Conservation (phyloP, 2,888 invertebrate genomes). For the Caenorhabditis uteleia region DNA sequence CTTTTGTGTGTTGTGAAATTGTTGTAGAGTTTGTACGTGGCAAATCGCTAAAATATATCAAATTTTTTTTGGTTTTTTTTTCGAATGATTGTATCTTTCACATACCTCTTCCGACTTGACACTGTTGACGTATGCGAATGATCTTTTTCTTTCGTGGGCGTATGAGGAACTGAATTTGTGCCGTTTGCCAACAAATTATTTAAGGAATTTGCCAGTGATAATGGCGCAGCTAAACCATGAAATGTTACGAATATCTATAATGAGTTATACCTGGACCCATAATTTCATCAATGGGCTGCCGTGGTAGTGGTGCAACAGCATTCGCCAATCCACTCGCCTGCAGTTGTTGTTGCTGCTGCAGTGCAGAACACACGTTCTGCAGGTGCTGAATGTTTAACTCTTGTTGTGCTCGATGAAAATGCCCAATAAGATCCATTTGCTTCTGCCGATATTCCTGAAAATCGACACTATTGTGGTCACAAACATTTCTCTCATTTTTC, state of each 20-base stretch:
- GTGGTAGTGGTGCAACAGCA: neutral
- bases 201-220: constrained; percentile 39
- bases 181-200: constrained; percentile 39
- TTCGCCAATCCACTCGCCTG: constrained; percentile 5
- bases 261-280: constrained; percentile 19
- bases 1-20: constrained; percentile 66
- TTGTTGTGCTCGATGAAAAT: constrained; percentile 53
- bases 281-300: neutral
- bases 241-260: too few relatives aligned
- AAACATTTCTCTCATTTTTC: too few relatives aligned
- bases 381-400: constrained; percentile 52
- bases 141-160: constrained; percentile 43
- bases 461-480: neutral
- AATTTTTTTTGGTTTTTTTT: too few relatives aligned
- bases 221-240: constrained; percentile 26
- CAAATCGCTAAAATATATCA: constrained; percentile 31
- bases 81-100: constrained; percentile 3
- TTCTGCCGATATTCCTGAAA: constrained; percentile 59
- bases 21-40: constrained; percentile 63
- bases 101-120: constrained; percentile 36
- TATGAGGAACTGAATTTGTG: constrained; percentile 36
- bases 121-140: constrained; percentile 13
- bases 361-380: constrained; percentile 37
- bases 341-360: constrained; percentile 44
- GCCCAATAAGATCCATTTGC: constrained; percentile 62